These are phyloP conservation scores for Lithophane leautieri DNA, from an alignment of 2,888 invertebrate genomes.

Conservation along the genomic window DNA sequence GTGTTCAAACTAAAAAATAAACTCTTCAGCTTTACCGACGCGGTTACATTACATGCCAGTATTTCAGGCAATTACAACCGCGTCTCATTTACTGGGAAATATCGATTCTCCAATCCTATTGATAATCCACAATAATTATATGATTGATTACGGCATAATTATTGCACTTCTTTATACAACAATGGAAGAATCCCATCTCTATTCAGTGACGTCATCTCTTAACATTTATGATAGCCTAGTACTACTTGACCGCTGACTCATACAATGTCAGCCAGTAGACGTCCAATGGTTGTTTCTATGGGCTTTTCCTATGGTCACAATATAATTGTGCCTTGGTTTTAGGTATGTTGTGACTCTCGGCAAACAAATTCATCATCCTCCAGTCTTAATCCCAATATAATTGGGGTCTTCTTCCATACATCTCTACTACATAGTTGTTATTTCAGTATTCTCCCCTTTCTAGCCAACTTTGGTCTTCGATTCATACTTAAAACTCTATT, in stretches of 20 bases:
- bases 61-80: neutral
- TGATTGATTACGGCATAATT: neutral
- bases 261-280: constrained; percentile 11
- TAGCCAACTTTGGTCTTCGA: neutral
- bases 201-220: constrained; percentile 14
- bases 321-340: too few relatives aligned
- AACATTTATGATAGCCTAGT: constrained; percentile 30
- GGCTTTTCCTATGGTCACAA: neutral
- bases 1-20: too few relatives aligned
- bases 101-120: neutral
- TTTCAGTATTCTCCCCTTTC: neutral
- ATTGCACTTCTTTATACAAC: neutral
- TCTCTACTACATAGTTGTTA: neutral
- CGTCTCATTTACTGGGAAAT: neutral
- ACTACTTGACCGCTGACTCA: constrained; percentile 32
- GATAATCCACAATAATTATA: neutral
- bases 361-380: neutral
- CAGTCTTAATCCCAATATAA: neutral
- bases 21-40: neutral
- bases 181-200: constrained; percentile 21
- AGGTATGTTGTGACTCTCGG: neutral
- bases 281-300: neutral
- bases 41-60: neutral
- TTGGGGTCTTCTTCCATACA: neutral
- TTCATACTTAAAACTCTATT: neutral